Conservation (phyloP, 92 coral and sea anemone genomes). For the Zoanthus sansibaricus region DNA sequence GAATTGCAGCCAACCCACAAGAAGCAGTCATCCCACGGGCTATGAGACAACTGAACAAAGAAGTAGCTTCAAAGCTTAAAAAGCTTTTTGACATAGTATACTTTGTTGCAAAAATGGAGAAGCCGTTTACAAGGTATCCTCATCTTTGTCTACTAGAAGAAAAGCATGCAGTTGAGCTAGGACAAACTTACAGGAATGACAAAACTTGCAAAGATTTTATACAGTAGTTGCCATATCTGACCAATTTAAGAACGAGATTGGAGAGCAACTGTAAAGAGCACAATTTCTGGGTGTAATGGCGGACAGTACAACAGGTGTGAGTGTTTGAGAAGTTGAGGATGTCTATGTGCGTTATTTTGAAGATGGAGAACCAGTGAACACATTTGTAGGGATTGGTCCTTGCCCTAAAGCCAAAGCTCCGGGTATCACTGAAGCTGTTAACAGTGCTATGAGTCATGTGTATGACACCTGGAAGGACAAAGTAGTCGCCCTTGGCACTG, state of each 20-base stretch:
- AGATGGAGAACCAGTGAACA: conserved; percentile 44
- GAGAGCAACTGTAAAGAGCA: no score
- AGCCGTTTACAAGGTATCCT: no score
- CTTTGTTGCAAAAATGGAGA: conserved; percentile 62
- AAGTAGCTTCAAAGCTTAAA: no score
- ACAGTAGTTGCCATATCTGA: conserved; percentile 25
- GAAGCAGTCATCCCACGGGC: no score
- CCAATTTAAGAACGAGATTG: no score
- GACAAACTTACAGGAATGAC: no score
- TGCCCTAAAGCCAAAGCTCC: conserved; percentile 42
- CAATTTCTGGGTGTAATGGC: conserved; percentile 51
- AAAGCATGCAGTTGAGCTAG: no score
- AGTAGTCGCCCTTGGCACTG: not conserved
- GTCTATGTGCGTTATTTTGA: not conserved
- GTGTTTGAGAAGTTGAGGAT: no score
- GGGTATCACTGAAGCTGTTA: conserved; percentile 26
- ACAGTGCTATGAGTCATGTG: not conserved
- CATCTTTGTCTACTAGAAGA: no score
- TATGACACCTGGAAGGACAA: conserved; percentile 29
- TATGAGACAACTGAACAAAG: no score
- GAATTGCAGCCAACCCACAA: no score
- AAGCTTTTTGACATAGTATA: conserved; percentile 51
- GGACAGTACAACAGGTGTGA: conserved; percentile 13
- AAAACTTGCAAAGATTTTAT: no score
- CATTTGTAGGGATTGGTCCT: conserved; percentile 26